Conservation (phyloP, 1,140 invertebrate species). For the Zaprionus vittiger region DNA sequence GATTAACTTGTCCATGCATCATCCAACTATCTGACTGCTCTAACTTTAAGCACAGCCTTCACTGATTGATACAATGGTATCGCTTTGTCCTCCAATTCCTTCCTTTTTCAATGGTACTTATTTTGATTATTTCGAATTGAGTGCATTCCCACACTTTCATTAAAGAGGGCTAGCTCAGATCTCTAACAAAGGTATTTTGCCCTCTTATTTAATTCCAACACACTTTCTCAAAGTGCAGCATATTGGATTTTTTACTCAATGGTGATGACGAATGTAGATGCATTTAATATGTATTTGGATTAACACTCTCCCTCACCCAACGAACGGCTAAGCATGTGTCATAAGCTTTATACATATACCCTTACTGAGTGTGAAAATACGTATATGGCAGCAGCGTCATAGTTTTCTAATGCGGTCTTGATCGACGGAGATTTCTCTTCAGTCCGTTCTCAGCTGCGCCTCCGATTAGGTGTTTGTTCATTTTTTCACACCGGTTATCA, state of each 20-base stretch:
- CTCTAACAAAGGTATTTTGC: not conserved
- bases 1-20: too few relatives aligned
- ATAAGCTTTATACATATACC: not conserved
- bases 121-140: not conserved
- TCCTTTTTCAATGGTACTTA: too few relatives aligned
- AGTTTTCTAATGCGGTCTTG: not conserved
- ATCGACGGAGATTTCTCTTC: slow-evolving; percentile 19
- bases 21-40: too few relatives aligned
- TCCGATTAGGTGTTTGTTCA: slow-evolving; percentile 1
- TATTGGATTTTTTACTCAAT: not conserved
- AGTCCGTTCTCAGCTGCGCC: slow-evolving; percentile 11
- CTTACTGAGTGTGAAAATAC: not conserved
- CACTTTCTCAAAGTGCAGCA: not conserved
- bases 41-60: too few relatives aligned
- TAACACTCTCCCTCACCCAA: not conserved
- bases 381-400: not conserved
- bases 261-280: not conserved
- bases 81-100: too few relatives aligned
- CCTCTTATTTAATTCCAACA: not conserved
- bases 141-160: not conserved
- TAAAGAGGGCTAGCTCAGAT: not conserved
- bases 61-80: too few relatives aligned
- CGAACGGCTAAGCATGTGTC: not conserved
- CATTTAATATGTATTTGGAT: not conserved
- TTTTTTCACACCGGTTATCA: not conserved